Base-by-base conservation (phyloP, 2,113 vertebrate species). In the Ramphastos sulfuratus region DNA sequence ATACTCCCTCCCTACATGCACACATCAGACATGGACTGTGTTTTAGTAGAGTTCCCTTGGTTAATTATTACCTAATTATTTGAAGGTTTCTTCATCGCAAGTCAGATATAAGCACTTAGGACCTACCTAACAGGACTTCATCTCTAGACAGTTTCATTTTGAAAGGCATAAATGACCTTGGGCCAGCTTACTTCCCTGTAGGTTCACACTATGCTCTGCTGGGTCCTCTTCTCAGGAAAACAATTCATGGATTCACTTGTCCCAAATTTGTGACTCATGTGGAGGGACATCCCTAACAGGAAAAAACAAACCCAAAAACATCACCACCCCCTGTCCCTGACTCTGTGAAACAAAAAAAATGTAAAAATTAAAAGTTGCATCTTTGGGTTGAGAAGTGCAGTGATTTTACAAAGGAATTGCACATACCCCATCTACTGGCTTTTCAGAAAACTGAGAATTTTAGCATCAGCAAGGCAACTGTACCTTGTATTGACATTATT, bases 351-450 rank as follows among this genome's bases (percentile, higher is more conserved):
- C 39, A 85, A 73, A 1, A 73, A 1, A 77, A 39, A 12, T 4
- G 39, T 33, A 59, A 84, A 81, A 87, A 79, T 23, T 65, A 8
- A 46, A 46, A 66, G 33, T 1, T 56, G 46, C 31, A 60, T 87
- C 56, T 80, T 59, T 39, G 52, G n/a, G 33, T 24, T 83, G 35
- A 54, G 31, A 73, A 90, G 46, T 33, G 25, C 74, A 58, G 54
- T n/a, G 61, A 44, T 85, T 83, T 28, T 72, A 33, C 82, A 81
- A 21, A 77, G 56, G 85, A 88, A 93, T 16, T 92, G 67, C 93
- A 95, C 93, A 93, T 65, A 94, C 92, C 85, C 96, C 94, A 96
- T 93, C 94, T 96, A 87, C 96, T 94, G 94, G 96, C 82, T 96
- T 90, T 91, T 73, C 4, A 1, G 79, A 74, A 95, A 94, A 93